phyloP scores from a whole-genome alignment of 1,140 invertebrate species.

The Rhagoletis pomonella region DNA sequence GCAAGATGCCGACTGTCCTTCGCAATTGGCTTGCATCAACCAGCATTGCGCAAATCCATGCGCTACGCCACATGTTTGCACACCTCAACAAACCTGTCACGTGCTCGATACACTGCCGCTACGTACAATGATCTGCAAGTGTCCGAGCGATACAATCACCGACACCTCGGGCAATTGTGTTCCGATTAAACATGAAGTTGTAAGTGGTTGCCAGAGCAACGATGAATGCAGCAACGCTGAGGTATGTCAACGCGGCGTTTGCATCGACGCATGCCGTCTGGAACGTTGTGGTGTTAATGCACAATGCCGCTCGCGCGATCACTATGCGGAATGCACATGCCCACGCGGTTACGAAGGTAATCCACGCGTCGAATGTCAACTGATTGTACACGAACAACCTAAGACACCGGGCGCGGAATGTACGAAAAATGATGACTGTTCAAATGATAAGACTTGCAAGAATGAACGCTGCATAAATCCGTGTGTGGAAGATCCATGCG shows the following conservation, averaged over 20 bases:
- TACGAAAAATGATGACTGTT: constrained; percentile 84
- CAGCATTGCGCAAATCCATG: constrained; percentile 86
- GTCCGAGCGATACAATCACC: constrained; percentile 82
- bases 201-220: constrained; percentile 78
- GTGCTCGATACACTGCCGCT: constrained; percentile 86
- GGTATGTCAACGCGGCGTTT: constrained; percentile 84
- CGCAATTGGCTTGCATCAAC: constrained; percentile 85
- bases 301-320: constrained; percentile 84
- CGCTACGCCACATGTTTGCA: constrained; percentile 80
- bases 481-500: constrained; percentile 82
- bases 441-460: constrained; percentile 82
- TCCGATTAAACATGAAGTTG: constrained; percentile 74
- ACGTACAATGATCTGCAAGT: constrained; percentile 87
- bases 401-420: constrained; percentile 80
- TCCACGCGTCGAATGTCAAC: constrained; percentile 86
- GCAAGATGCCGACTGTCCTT: constrained; percentile 84
- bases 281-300: constrained; percentile 90
- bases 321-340: constrained; percentile 86
- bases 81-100: constrained; percentile 83
- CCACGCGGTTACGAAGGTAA: constrained; percentile 87
- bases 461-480: constrained; percentile 87
- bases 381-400: constrained; percentile 68
- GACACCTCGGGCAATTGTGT: constrained; percentile 80
- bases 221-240: constrained; percentile 83
- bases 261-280: constrained; percentile 85